Evolutionary conservation across 2,888 invertebrate genomes (phyloP), one percentile per base, ranked within the genome.

Genomic region (Drosophila seclusa): DNA sequence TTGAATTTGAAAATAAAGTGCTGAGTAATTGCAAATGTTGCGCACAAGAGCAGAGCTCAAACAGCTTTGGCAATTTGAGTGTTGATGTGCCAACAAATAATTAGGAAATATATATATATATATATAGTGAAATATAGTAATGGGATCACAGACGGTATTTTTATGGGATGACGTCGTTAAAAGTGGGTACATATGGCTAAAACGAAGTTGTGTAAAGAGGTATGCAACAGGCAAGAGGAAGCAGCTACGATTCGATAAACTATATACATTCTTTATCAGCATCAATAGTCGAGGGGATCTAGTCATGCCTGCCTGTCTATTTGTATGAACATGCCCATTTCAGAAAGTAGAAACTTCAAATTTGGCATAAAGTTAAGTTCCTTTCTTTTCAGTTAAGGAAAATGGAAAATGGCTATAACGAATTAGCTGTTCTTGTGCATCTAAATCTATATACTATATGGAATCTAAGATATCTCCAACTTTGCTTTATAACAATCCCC

Each of bases 1-100:
- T 67, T 78, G 36, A 67, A 55, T 64, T 79, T 27, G 34, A 36
- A 59, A 67, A 74, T 73, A 49, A 52, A 73, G 27, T 57, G 55
- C 52, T 52, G 55, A 29, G 63, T 45, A 60, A 52, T 74, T 64
- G 73, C 76, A 55, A 34, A 32, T n/a, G 49, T 40, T 8, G 8
- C n/a, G 34, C 29, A 21, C 29, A 21, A 40, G 40, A 21, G 18
- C 11, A 42, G 49, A 50, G 58, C 32, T 57, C 70, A 50, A 24
- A 18, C 18, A 48, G 27, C 55, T 34, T 5, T 27, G 8, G 34
- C 24, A 45, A 16, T 24, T 24, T 21, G 21, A 21, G 45, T 21
- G 54, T 27, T 54, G 18, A 38, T 55, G 24, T 16, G 24, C 16
- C 4, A 45, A 24, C 45, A 45, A 45, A 45, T 7, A 45, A 21